Evolutionary conservation across 1,140 invertebrate species (phyloP).

Genomic region (Teleogryllus occipitalis): DNA sequence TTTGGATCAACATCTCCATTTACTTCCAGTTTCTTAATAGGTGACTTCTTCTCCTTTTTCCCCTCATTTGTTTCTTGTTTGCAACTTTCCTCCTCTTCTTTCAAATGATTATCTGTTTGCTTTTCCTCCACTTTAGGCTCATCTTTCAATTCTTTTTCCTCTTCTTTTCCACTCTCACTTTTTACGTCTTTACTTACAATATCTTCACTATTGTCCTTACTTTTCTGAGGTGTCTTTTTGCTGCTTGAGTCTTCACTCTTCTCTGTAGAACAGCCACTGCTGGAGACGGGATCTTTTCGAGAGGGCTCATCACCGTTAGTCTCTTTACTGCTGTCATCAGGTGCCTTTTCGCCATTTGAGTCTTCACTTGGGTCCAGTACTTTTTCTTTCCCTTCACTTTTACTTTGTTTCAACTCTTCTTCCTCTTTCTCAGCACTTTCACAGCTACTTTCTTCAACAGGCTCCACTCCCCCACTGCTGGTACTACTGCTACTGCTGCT

Average conservation of each 20-base stretch:
- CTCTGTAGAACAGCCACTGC: not conserved
- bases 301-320: not conserved
- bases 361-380: not conserved
- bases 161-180: not conserved
- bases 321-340: not conserved
- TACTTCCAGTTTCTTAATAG: slow-evolving; percentile 16
- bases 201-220: not conserved
- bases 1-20: slow-evolving; percentile 20
- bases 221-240: not conserved
- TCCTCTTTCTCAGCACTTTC: not conserved
- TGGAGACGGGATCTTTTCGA: not conserved
- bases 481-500: not conserved
- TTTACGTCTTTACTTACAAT: not conserved
- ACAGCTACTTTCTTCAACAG: not conserved
- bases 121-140: not conserved
- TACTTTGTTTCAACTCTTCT: not conserved
- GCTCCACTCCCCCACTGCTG: not conserved
- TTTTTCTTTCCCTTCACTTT: not conserved
- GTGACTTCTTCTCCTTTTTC: not conserved
- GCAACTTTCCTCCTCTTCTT: not conserved
- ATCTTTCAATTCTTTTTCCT: too few relatives aligned
- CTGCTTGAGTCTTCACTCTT: not conserved
- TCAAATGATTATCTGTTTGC: not conserved
- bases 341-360: not conserved
- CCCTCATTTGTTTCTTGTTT: not conserved